phyloP scores from a whole-genome alignment of 2,888 invertebrate species.

The Acanthosepion pharaonis region DNA sequence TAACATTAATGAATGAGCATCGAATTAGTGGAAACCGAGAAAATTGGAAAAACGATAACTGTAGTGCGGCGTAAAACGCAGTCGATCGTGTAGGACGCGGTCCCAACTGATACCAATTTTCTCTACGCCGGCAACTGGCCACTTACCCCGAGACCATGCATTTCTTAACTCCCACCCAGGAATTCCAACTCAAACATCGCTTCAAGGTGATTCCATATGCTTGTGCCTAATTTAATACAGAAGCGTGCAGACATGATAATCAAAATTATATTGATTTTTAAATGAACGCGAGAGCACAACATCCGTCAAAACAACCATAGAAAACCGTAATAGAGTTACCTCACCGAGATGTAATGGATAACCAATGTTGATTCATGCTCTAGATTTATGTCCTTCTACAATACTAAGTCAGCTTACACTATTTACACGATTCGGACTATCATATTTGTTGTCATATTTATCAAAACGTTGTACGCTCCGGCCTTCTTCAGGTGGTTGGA shows the following conservation, averaged over 20 bases:
- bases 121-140: not conserved
- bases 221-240: not conserved
- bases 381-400: too few species aligned
- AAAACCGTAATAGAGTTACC: not conserved
- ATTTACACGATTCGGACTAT: too few species aligned
- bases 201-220: conserved; percentile 33
- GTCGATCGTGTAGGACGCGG: not conserved
- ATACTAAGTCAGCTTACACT: too few species aligned
- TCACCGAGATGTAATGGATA: too few species aligned
- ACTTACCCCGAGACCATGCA: not conserved
- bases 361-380: too few species aligned
- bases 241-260: not conserved
- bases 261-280: not conserved
- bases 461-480: too few species aligned
- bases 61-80: not conserved
- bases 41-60: not conserved
- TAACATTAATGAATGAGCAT: not conserved
- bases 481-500: too few species aligned
- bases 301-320: not conserved
- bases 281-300: not conserved
- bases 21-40: not conserved
- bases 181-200: not conserved
- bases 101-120: not conserved
- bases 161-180: not conserved
- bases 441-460: too few species aligned